phyloP scores from a whole-genome alignment of 2,113 vertebrate species.

The Toxotes jaculatrix region DNA sequence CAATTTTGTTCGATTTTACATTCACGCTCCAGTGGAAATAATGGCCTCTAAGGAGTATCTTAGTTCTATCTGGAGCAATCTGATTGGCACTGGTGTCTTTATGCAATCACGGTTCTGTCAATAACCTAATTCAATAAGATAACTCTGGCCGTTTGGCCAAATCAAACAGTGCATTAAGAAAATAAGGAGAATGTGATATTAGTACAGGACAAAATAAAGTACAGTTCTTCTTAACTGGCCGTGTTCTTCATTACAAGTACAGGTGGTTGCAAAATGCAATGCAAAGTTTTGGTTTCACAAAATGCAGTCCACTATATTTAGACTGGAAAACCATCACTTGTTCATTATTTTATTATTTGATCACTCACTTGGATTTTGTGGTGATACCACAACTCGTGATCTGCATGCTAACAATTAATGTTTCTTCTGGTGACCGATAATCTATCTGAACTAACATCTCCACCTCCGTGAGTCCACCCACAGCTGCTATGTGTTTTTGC shows the following conservation, averaged over 20 bases:
- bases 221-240: not conserved
- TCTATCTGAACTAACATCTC: not conserved
- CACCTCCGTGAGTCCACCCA: not conserved
- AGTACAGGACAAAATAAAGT: not conserved
- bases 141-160: not conserved
- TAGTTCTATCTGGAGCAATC: slow-evolving; percentile 37
- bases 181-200: not conserved
- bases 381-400: not conserved
- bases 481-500: slow-evolving; percentile 30
- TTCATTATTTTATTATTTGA: not conserved
- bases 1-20: slow-evolving; percentile 30
- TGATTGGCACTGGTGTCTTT: slow-evolving; percentile 6
- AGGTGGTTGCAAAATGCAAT: not conserved
- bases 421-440: not conserved
- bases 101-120: not conserved
- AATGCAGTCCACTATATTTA: not conserved
- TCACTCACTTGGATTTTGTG: not conserved
- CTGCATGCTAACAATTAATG: too few species aligned
- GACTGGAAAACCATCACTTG: not conserved
- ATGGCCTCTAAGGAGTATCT: not conserved
- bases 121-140: slow-evolving; percentile 4
- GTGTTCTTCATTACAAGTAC: not conserved
- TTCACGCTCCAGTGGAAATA: not conserved
- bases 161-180: slow-evolving; percentile 1
- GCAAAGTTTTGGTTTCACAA: not conserved